Evolutionary conservation across 2,888 invertebrate genomes (phyloP).

Genomic region (Diadegma fenestrale): DNA sequence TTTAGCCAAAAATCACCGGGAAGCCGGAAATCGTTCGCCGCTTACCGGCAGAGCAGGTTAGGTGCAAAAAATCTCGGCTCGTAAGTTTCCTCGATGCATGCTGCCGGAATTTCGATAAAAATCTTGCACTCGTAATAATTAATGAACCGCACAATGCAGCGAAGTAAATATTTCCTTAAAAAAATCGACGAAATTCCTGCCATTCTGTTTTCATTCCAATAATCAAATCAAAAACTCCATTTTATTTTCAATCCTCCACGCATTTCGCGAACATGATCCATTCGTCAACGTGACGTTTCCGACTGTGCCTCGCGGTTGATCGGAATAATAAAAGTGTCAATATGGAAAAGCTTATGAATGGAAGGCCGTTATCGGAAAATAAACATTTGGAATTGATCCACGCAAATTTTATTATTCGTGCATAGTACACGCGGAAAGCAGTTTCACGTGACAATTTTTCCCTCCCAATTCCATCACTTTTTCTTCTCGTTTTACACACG

Average conservation of each 20-base stretch:
- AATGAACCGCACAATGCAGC: neutral
- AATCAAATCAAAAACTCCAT: neutral
- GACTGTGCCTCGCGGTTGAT: neutral
- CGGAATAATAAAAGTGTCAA: neutral
- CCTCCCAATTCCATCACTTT: neutral
- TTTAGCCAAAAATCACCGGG: neutral
- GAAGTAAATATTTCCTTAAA: neutral
- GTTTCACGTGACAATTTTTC: neutral
- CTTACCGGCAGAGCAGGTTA: slow-evolving; percentile 74
- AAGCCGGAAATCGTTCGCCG: slow-evolving; percentile 43
- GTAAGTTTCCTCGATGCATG: neutral
- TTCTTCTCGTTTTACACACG: too few relatives aligned
- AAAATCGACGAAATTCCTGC: neutral
- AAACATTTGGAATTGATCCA: neutral
- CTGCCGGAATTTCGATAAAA: neutral
- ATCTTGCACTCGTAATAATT: neutral
- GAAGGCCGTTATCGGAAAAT: neutral
- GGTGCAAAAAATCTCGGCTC: slow-evolving; percentile 24
- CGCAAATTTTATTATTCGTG: slow-evolving; percentile 2
- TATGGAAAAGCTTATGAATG: neutral
- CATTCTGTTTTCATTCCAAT: neutral
- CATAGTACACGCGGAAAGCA: neutral
- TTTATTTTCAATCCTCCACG: neutral
- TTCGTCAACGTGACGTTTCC: neutral
- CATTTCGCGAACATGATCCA: neutral